Base-by-base conservation (phyloP, 2,888 invertebrate genomes). In the Argyresthia goedartella region DNA sequence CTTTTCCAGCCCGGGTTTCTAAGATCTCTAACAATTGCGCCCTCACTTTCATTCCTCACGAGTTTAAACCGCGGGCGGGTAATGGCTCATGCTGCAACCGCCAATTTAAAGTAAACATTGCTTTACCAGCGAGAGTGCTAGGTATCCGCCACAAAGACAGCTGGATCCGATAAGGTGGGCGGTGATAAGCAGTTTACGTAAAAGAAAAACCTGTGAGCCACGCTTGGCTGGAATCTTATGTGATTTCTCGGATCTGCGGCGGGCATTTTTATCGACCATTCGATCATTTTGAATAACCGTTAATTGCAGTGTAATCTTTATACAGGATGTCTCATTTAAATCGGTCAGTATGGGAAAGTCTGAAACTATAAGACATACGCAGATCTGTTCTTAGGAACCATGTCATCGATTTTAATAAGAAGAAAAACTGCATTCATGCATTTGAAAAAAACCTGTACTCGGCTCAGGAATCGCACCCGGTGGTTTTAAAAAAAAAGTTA, bases 31-130 rank as follows among this genome's bases (percentile, higher is more conserved):
- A 81, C 80, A 78, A 77, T 76, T 68, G 74, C 76, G 73, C 69
- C 73, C 73, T 82, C 81, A 77, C 85, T 82, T 82, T 85, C 82
- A 67, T 78, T 77, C 59, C 63, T 62, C 62, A 64, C 71, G 72
- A 73, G 71, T 69, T n/a, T 67, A 64, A 68, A 72, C 72, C 70
- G 58, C 59, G 25, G 25, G 25, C 25, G 59, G 60, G 64, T 69
- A 69, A 68, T 68, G 60, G 60, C 55, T 57, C 53, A 66, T 59
- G 60, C 59, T 63, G 56, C 62, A 61, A 60, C 56, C 57, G 58
- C 60, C 64, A 60, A 69, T 70, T 67, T 61, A 58, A 49, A 59
- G 56, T 63, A 63, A 66, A 61, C 55, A 61, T 59, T 54, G 59
- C 59, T 55, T 41, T 50, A 33, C n/a, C 51, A 25, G 43, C 13